Evolutionary conservation across 2,113 vertebrate species (phyloP).

Genomic region (Clarias macrocephalus): DNA sequence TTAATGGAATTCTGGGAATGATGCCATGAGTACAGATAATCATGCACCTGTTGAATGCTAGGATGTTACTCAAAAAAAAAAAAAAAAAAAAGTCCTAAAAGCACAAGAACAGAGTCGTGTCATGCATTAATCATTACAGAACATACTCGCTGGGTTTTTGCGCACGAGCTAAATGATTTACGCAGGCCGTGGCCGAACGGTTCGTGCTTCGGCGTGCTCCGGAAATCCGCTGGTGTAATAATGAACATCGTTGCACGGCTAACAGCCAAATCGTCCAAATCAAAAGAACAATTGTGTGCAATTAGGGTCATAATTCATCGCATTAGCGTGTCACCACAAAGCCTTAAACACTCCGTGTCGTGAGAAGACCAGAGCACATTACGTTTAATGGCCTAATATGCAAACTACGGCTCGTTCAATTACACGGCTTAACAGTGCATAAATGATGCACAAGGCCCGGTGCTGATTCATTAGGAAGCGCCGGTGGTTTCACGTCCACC

Average conservation of each 20-base stretch:
- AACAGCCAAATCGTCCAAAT: slow-evolving; percentile 94
- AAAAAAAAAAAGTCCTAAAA: not conserved
- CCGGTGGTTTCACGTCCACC: slow-evolving; percentile 81
- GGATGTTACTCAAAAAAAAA: not conserved
- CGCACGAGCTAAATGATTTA: not conserved
- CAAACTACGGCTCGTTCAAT: slow-evolving; percentile 99
- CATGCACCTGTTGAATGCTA: not conserved
- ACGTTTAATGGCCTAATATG: slow-evolving; percentile 99
- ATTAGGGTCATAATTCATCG: slow-evolving; percentile 98
- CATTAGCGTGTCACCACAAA: slow-evolving; percentile 93
- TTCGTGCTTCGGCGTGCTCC: slow-evolving; percentile 40
- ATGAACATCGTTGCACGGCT: slow-evolving; percentile 74
- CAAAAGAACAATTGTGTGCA: slow-evolving; percentile 99
- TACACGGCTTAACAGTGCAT: slow-evolving; percentile 99
- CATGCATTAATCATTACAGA: not conserved
- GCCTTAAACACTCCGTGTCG: slow-evolving; percentile 96
- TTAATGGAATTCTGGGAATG: not conserved
- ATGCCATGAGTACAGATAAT: not conserved
- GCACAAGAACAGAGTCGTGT: not conserved
- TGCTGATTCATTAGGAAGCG: slow-evolving; percentile 87
- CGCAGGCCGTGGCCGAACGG: not conserved
- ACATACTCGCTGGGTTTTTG: not conserved
- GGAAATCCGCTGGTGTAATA: slow-evolving; percentile 74
- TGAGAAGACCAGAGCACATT: slow-evolving; percentile 98
- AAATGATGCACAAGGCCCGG: slow-evolving; percentile 91